Evolutionary conservation across 2,113 vertebrate species (phyloP), one percentile per base, ranked within the genome.

Genomic region (Theristicus caerulescens): DNA sequence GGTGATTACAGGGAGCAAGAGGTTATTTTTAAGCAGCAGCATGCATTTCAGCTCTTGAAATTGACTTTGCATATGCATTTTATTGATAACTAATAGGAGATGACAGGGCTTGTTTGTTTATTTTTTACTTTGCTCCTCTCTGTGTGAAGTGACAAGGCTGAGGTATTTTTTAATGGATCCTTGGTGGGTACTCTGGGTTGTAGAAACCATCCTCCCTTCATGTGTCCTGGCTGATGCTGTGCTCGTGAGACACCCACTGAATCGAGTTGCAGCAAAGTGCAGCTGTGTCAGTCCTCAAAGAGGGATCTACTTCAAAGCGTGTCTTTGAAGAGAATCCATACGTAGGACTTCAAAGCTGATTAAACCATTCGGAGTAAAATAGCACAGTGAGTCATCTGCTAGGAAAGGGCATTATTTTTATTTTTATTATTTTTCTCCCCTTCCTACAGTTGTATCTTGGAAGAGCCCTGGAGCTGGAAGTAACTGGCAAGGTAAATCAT

Each of bases 281-380:
- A 90, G 77, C 94, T 96, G 88, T 93, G 78, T 78, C 83, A 82
- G 31, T 86, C 49, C 88, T 84, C 91, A 95, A 97, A 91, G 91
- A 83, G 34, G 47, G 47, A 90, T 81, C 83, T 81, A 91, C 85
- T 93, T 96, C 94, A 97, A 96, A 97, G 93, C 16, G 0, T 57
- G 26, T 76, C 78, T 96, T 95, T 97, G 95, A 95, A 96, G 93
- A 70, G 52, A 93, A 91, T 86, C 59, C 49, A 20, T 90, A 84
- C 2, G 49, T 93, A 88, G 86, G 91, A 97, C 95, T 97, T 97
- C 94, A 96, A 96, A 97, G 94, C 72, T 51, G 44, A 46, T 78
- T 61, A 85, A 96, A 78, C 69, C 25, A 26, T 92, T 93, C 4
- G 3, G 69, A 94, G 62, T 77, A 70, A 91, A 94, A 91, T 57